Conservation (phyloP, 2,797 vertebrate genomes). For the Sebastes minor region DNA sequence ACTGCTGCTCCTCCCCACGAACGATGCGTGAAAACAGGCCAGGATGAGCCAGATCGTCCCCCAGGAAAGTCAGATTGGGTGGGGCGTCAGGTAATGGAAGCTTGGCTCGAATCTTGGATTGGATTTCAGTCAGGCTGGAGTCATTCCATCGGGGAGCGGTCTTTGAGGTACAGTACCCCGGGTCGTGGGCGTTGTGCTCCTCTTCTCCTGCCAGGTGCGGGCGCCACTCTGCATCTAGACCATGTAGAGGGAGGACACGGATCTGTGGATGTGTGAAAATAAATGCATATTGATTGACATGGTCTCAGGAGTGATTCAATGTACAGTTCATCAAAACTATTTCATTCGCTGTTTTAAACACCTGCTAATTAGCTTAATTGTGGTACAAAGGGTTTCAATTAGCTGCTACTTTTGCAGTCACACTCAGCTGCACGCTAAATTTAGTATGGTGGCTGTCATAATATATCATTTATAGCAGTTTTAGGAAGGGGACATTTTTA, state of each 20-base stretch:
- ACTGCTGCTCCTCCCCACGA: slow-evolving; percentile 82
- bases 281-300: not conserved
- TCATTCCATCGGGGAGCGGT: slow-evolving; percentile 76
- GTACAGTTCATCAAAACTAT: not conserved
- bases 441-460: too few relatives aligned
- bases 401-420: too few relatives aligned
- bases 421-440: too few relatives aligned
- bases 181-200: slow-evolving; percentile 72
- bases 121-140: slow-evolving; percentile 61
- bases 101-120: slow-evolving; percentile 62
- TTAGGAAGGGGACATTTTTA: too few relatives aligned
- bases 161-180: slow-evolving; percentile 81
- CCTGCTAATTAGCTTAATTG: not conserved
- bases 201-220: slow-evolving; percentile 77
- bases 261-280: slow-evolving; percentile 47
- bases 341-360: not conserved
- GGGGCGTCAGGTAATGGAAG: slow-evolving; percentile 57
- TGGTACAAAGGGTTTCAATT: too few relatives aligned
- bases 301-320: not conserved
- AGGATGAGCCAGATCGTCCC: slow-evolving; percentile 62
- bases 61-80: slow-evolving; percentile 67
- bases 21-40: slow-evolving; percentile 81
- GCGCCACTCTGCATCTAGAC: slow-evolving; percentile 75
- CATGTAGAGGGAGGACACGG: slow-evolving; percentile 78
- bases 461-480: too few relatives aligned